Evolutionary conservation across 2,113 vertebrate species (phyloP).

Genomic region (Calidris pugnax): DNA sequence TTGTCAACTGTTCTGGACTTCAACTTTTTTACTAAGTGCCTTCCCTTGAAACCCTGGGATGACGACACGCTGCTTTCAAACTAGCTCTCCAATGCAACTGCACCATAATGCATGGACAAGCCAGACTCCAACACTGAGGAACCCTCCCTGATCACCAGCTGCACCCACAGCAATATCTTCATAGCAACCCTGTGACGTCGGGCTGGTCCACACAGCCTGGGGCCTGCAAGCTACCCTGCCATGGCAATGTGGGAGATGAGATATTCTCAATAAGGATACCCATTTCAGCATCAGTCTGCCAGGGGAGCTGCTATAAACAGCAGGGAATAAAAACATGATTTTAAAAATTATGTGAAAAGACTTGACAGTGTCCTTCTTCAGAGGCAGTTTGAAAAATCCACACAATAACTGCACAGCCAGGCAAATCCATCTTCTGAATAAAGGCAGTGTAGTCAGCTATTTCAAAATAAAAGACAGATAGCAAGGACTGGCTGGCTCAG

Average conservation of each 20-base stretch:
- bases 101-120: not conserved
- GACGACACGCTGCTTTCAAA: not conserved
- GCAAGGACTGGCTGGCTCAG: slow-evolving; percentile 51
- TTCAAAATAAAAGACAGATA: slow-evolving; percentile 65
- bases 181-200: not conserved
- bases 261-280: slow-evolving; percentile 18
- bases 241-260: not conserved
- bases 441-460: slow-evolving; percentile 57
- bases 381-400: slow-evolving; percentile 65
- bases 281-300: slow-evolving; percentile 30
- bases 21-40: not conserved
- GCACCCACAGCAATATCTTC: not conserved
- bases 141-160: not conserved
- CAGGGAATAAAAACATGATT: slow-evolving; percentile 51
- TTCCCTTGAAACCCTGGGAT: not conserved
- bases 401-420: slow-evolving; percentile 49
- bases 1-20: not conserved
- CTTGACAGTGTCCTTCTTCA: slow-evolving; percentile 59
- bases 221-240: not conserved
- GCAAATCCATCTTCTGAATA: slow-evolving; percentile 62
- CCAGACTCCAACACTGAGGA: not conserved
- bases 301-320: slow-evolving; percentile 43
- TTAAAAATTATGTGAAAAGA: slow-evolving; percentile 60
- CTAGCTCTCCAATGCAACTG: not conserved
- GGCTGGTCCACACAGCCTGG: not conserved